Evolutionary conservation across 1,140 invertebrate genomes (phyloP), one percentile per base, ranked within the genome.

Genomic region (Lasaia peninsularis): DNA sequence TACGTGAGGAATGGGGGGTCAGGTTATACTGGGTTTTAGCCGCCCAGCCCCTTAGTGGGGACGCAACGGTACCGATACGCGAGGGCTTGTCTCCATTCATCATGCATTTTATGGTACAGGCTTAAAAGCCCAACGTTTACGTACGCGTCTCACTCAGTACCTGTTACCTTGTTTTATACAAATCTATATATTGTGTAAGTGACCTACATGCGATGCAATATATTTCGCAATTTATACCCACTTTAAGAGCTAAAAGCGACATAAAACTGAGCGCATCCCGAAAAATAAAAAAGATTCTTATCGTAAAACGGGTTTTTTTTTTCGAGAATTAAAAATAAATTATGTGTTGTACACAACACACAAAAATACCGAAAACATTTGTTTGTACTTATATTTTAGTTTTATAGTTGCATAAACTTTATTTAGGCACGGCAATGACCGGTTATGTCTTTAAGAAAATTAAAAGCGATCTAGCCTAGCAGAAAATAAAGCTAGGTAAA

Each of bases 21-120:
- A 63, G 35, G 10, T 56, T 69, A 72, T 1, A 53, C 18, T 71
- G 72, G 83, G 11, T 40, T 33, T 20, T 63, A 33, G 56, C 52
- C 52, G 72, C 72, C 71, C 75, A 75, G 76, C 81, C 82, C 80
- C 78, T 70, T 71, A 78, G 80, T 80, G 78, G 78, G 77, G 76
- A 82, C 73, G 65, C 71, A 76, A 77, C 75, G 76, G 75, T 76
- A 81, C 71, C 66, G 71, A 75, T 71, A 79, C 71, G 78, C 79
- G 75, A 82, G 75, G 80, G 75, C 75, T 69, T 79, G 78, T 73
- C 75, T 73, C 73, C 76, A 81, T 87, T 62, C 77, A 80, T 87
- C 82, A 87, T 86, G 77, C 73, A 82, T 84, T 87, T 87, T 87
- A 87, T 84, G 73, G 67, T 49, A 49, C 65, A 73, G 75, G 71